A percentile compares a stretch with the other conserved stretches of the same genome.
phyloP scores from a whole-genome alignment of 1,140 invertebrate genomes.

The Sinella curviseta region DNA sequence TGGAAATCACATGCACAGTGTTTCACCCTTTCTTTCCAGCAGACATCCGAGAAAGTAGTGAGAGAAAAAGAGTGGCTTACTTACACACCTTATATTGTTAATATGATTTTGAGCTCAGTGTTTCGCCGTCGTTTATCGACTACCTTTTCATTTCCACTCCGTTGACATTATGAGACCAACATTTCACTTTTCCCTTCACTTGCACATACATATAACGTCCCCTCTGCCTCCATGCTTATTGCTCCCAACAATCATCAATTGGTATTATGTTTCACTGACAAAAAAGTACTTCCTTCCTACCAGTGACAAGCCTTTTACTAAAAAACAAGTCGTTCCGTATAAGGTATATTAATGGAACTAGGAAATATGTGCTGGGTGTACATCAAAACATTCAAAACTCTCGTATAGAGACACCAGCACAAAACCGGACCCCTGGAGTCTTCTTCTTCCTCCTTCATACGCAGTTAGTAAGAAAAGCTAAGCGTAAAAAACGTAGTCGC shows the following conservation, averaged over 20 bases:
- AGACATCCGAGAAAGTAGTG: no score
- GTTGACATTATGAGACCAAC: slow-evolving; percentile 12
- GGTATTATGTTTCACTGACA: slow-evolving; percentile 25
- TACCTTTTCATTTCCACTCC: no score
- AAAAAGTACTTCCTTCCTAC: slow-evolving; percentile 21
- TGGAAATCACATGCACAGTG: no score
- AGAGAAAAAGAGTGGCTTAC: no score
- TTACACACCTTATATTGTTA: no score
- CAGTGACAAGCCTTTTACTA: slow-evolving; percentile 10
- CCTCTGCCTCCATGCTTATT: neutral
- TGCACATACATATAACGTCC: neutral
- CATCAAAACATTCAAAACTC: no score
- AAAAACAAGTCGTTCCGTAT: neutral
- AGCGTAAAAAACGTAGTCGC: no score
- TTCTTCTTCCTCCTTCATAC: neutral
- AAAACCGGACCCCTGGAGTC: slow-evolving; percentile 14
- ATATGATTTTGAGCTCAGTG: no score
- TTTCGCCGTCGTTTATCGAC: no score
- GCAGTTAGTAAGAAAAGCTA: neutral
- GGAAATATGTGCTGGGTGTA: no score
- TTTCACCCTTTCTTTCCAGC: no score
- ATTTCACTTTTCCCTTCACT: slow-evolving; percentile 5
- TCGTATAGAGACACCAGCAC: neutral
- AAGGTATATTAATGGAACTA: neutral
- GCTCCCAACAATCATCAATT: slow-evolving; percentile 20